A percentile compares a stretch with the other conserved stretches of the same genome.
phyloP scores from a whole-genome alignment of 2,888 invertebrate species.

The Laothoe populi region DNA sequence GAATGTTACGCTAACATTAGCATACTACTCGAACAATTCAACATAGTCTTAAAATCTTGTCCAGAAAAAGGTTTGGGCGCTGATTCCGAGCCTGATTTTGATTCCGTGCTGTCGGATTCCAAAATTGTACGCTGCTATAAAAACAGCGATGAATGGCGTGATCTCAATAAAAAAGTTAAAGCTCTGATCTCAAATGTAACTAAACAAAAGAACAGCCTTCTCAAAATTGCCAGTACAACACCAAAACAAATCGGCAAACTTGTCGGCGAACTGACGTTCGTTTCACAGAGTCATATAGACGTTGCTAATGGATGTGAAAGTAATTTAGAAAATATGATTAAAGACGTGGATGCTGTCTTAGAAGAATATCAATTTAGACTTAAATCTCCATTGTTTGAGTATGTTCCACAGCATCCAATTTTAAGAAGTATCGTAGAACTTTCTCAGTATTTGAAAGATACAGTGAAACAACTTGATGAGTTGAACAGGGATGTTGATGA shows the following conservation, averaged over 20 bases:
- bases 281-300: conserved; percentile 71
- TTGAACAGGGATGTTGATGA: conserved; percentile 52
- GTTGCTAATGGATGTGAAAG: conserved; percentile 57
- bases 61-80: conserved; percentile 58
- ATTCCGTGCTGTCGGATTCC: conserved; percentile 64
- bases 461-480: conserved; percentile 49
- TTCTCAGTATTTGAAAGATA: conserved; percentile 56
- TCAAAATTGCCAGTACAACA: conserved; percentile 56
- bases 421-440: conserved; percentile 60
- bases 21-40: conserved; percentile 88
- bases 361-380: conserved; percentile 62
- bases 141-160: conserved; percentile 70
- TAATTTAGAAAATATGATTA: conserved; percentile 56
- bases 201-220: conserved; percentile 68
- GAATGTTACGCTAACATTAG: conserved; percentile 78
- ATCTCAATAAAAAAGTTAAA: conserved; percentile 62
- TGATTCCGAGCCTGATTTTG: conserved; percentile 66
- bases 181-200: conserved; percentile 57
- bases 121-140: conserved; percentile 68
- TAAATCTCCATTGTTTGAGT: conserved; percentile 47
- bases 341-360: conserved; percentile 56
- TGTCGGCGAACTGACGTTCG: conserved; percentile 41
- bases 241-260: conserved; percentile 61
- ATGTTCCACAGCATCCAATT: conserved; percentile 61
- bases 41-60: conserved; percentile 85